Conservation (phyloP, 2,797 vertebrate species). For the Telmatherina bonti region DNA sequence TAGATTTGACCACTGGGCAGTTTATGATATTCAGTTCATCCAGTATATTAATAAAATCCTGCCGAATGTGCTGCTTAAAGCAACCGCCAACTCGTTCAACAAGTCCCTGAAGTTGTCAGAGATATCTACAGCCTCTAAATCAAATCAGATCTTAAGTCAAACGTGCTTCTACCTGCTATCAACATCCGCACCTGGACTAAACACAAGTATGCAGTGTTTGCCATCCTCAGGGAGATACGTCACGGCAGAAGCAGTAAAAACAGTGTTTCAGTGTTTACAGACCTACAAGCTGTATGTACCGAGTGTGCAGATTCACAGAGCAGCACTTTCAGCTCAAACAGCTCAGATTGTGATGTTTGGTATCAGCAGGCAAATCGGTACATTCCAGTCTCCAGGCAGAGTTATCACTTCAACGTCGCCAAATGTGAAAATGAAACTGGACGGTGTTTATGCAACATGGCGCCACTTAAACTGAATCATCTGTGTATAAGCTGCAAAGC, state of each 20-base stretch:
- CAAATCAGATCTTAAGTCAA: not conserved
- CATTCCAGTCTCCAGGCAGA: not conserved
- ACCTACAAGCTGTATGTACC: not conserved
- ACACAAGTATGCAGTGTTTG: slow-evolving; percentile 14
- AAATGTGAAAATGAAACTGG: not conserved
- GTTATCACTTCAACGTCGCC: not conserved
- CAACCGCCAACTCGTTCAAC: not conserved
- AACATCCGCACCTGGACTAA: not conserved
- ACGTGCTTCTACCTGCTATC: not conserved
- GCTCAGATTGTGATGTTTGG: slow-evolving; percentile 9
- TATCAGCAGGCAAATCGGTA: slow-evolving; percentile 1
- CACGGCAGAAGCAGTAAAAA: not conserved
- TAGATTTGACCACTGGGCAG: not conserved
- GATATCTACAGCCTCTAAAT: not conserved
- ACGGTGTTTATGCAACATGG: not conserved
- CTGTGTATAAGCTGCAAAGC: not conserved
- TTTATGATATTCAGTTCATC: not conserved
- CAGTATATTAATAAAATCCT: not conserved
- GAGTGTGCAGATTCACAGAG: slow-evolving; percentile 18
- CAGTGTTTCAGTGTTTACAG: slow-evolving; percentile 3
- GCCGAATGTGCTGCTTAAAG: not conserved
- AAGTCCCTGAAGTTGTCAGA: not conserved
- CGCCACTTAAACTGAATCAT: not conserved
- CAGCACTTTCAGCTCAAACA: slow-evolving; percentile 3
- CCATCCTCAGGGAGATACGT: not conserved